phyloP scores from a whole-genome alignment of 2,888 invertebrate species.

The Vanessa cardui region DNA sequence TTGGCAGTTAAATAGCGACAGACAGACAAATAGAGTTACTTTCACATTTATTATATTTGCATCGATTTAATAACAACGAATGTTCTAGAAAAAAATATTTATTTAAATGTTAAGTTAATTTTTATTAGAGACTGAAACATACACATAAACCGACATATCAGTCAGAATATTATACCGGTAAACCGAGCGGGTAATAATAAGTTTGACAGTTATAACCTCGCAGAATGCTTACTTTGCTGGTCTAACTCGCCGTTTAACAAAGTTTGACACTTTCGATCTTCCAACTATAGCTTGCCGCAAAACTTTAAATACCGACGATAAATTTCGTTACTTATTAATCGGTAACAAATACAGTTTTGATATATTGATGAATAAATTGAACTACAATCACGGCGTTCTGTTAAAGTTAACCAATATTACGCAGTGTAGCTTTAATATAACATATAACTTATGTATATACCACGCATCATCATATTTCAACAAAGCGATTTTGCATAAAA shows the following conservation, averaged over 20 bases:
- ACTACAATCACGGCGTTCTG: neutral
- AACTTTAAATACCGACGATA: conserved; percentile 46
- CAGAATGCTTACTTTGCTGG: conserved; percentile 54
- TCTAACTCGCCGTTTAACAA: conserved; percentile 55
- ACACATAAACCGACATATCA: neutral
- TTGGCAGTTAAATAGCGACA: too few species aligned
- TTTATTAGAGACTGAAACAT: neutral
- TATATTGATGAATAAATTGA: neutral
- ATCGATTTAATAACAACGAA: too few species aligned
- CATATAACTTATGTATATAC: neutral
- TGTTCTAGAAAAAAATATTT: too few species aligned
- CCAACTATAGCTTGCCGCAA: conserved; percentile 58
- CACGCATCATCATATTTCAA: neutral
- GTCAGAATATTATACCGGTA: conserved; percentile 43
- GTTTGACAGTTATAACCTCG: conserved; percentile 70
- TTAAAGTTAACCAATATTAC: neutral
- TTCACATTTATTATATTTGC: too few species aligned
- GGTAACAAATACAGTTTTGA: neutral
- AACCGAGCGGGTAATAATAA: conserved; percentile 62
- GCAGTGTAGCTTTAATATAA: neutral
- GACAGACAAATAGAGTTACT: too few species aligned
- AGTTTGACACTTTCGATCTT: conserved; percentile 66
- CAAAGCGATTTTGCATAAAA: conserved; percentile 4
- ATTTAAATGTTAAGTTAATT: too few species aligned
- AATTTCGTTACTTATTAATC: conserved; percentile 23